Evolutionary conservation across 53 echinoderm and acorn worm species (phyloP), one percentile per base, ranked within the genome.

Genomic region (Crossaster papposus): DNA sequence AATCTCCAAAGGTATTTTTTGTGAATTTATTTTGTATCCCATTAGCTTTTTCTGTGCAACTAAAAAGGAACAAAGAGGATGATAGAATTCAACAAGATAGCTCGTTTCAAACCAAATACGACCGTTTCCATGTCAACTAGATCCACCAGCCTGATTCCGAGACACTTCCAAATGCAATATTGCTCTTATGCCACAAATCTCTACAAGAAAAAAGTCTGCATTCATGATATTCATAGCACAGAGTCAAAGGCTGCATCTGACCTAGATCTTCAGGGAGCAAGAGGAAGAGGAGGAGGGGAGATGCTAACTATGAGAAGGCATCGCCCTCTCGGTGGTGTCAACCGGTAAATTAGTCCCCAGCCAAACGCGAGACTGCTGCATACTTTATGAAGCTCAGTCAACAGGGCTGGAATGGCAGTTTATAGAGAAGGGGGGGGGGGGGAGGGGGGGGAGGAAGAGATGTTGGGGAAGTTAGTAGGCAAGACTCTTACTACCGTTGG

Each of bases 221-320:
- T 85, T 85, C 85, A 53, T 73, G 54, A 85, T 85, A 85, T 85
- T 85, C 85, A 85, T 53, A 26, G 54, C 85, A 85, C 85, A 72
- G 50, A 28, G 50, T 71, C 24, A 0, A 33, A 14, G 18, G 30
- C 54, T 34, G 51, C 72, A 51, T 51, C 30, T 71, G 85, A 71
- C 85, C 85, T 34, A 85, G 53, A 85, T 85, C 85, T 30, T 13
- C 51, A 22, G 72, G 51, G 81, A 26, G 33, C 34, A 24, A 44
- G 44, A 44, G 44, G 64, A 34, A 24, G n/a, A 15, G 63, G 30
- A 68, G 30, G 35, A 15, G n/a, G n/a, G n/a, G n/a, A n/a, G n/a
- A n/a, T n/a, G n/a, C n/a, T n/a, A 2, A 18, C 52, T 12, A 20
- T 2, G 26, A 13, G 51, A 50, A 26, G 51, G 36, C 68, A 50